These are phyloP conservation scores for Muscina levida DNA, from an alignment of 2,888 invertebrate genomes.

Conservation along the genomic window DNA sequence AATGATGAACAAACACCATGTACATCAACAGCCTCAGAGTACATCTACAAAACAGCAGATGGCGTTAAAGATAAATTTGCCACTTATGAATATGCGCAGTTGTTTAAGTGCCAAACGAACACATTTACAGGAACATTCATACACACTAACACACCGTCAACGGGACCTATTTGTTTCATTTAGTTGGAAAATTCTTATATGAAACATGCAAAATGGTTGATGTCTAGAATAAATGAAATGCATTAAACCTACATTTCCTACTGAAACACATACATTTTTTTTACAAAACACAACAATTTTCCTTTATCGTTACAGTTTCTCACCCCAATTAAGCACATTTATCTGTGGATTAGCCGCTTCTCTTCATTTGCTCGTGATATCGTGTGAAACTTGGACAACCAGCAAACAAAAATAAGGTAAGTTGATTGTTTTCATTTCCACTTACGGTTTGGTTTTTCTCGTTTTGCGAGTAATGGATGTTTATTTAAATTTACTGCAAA, in stretches of 20 bases:
- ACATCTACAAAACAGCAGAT: slow-evolving; percentile 63
- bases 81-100: slow-evolving; percentile 51
- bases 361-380: slow-evolving; percentile 12
- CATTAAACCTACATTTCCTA: not conserved
- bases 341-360: slow-evolving; percentile 53
- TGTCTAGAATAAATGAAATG: slow-evolving; percentile 33
- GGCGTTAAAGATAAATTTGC: slow-evolving; percentile 52
- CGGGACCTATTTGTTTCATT: slow-evolving; percentile 51
- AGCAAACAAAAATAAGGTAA: slow-evolving; percentile 41
- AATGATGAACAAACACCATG: slow-evolving; percentile 25
- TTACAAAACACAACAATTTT: not conserved
- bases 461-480: too few species aligned
- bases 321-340: not conserved
- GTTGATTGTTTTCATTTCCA: slow-evolving; percentile 17
- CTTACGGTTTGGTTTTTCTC: too few species aligned
- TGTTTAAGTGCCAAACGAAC: slow-evolving; percentile 31
- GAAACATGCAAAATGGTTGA: slow-evolving; percentile 53
- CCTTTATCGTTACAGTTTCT: slow-evolving; percentile 43
- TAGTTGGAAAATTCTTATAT: slow-evolving; percentile 43
- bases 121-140: not conserved
- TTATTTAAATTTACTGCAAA: slow-evolving; percentile 20
- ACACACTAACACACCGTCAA: slow-evolving; percentile 4
- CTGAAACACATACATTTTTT: not conserved
- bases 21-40: not conserved
- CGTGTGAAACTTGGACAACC: slow-evolving; percentile 20